A percentile compares a stretch with the other conserved stretches of the same genome.
These are phyloP conservation scores for Carduelis carduelis DNA, from an alignment of 2,797 vertebrate genomes.

Conservation along the genomic window DNA sequence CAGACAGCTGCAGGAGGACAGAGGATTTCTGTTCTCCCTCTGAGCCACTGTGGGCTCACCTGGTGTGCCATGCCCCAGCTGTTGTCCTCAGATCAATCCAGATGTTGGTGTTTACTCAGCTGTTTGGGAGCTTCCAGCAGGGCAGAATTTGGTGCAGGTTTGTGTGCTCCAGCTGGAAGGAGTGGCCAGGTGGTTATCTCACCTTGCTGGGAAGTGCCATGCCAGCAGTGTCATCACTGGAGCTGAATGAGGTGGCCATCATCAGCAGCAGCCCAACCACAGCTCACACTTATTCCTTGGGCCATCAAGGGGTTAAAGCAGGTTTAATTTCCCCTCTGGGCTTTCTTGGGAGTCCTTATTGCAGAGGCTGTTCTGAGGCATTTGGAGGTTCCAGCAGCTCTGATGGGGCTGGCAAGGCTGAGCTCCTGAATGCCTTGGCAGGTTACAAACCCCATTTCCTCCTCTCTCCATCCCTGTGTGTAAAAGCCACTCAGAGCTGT, in stretches of 20 bases:
- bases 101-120: not conserved
- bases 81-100: not conserved
- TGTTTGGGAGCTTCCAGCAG: rapidly evolving
- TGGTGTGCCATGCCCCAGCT: not conserved
- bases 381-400: not conserved
- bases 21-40: not conserved
- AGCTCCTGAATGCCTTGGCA: rapidly evolving
- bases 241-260: not conserved
- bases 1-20: not conserved
- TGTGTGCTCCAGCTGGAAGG: not conserved
- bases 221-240: not conserved
- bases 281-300: not conserved
- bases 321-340: not conserved
- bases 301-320: not conserved
- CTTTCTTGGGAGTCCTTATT: not conserved
- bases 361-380: not conserved
- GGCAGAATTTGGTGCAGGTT: not conserved
- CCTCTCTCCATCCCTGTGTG: not conserved
- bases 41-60: not conserved
- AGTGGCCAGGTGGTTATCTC: not conserved
- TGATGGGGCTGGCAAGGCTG: not conserved
- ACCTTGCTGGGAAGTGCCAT: rapidly evolving
- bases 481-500: not conserved
- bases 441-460: not conserved
- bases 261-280: not conserved